Base-by-base conservation (phyloP, 2,113 vertebrate species). In the Istiophorus platypterus region DNA sequence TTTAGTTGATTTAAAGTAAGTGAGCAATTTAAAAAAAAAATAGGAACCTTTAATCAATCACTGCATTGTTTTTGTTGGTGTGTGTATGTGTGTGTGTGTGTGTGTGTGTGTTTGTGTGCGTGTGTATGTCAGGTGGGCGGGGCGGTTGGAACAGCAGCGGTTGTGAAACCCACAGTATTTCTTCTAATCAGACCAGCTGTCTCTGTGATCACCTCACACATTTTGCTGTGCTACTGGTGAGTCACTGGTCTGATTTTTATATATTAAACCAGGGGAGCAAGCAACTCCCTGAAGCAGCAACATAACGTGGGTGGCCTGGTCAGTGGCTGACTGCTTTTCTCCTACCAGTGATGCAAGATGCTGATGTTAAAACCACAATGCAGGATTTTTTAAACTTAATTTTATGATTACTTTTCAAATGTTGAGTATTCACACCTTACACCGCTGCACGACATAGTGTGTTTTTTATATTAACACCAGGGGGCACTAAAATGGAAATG, bases 161-260 rank as follows among this genome's bases (percentile, higher is more conserved):
- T 62, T 99, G 97, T 94, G 85, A 94, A 89, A 91, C 92, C 18
- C 74, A 75, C 41, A 90, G 72, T 78, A 95, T 92, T 72, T 95
- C 95, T 59, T 15, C 78, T 71, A 78, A 95, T 93, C 94, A 95
- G 85, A 98, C 97, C 82, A 93, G 93, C 90, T 99, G 97, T 91
- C 94, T 93, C 82, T 99, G 97, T 93, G 92, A 95, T 90, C 97
- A 98, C 82, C 97, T 99, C 84, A 98, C 97, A 77, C 96, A 99
- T 93, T 99, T 99, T 83, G 97, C 96, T 81, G 94, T 98, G 75
- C 91, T 98, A 54, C 81, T 98, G 96, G 97, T 99, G 93, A 97
- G 96, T 94, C 89, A 29, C 7, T 27, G 13, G 5, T 58, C 10
- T 52, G 71, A 17, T 62, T 62, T 72, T 61, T 51, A 61, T 69